Evolutionary conservation across 1,140 invertebrate genomes (phyloP).

Genomic region (Drosophila nigromelanica): DNA sequence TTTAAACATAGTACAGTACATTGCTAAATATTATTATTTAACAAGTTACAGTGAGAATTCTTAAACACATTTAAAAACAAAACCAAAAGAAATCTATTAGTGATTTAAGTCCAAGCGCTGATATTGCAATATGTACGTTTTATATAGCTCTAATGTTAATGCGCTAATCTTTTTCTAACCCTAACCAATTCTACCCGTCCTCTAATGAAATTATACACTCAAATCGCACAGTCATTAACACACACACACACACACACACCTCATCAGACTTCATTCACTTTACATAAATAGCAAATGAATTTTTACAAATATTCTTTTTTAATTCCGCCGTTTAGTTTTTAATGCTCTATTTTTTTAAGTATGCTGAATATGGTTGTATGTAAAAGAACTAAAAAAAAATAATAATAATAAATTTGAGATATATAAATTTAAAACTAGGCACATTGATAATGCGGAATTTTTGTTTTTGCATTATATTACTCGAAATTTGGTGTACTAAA

Average conservation of each 20-base stretch:
- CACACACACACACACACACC: constrained; percentile 25
- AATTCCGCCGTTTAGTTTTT: constrained; percentile 65
- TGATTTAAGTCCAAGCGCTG: constrained; percentile 64
- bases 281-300: constrained; percentile 4
- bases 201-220: constrained; percentile 66
- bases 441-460: constrained; percentile 32
- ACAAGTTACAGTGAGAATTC: constrained; percentile 48
- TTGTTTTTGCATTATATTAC: constrained; percentile 19
- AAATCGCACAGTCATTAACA: constrained; percentile 49
- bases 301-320: constrained; percentile 17
- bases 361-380: constrained; percentile 73
- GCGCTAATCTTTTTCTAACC: constrained; percentile 45
- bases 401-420: constrained; percentile 15
- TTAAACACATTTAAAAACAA: constrained; percentile 42
- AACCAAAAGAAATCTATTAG: constrained; percentile 62
- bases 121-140: constrained; percentile 72
- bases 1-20: constrained; percentile 50
- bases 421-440: constrained; percentile 34
- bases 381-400: constrained; percentile 31
- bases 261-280: constrained; percentile 18
- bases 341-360: constrained; percentile 65
- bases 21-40: constrained; percentile 45
- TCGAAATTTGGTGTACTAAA: constrained; percentile 54
- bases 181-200: constrained; percentile 53
- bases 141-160: constrained; percentile 52